These are phyloP conservation scores for Brachionichthys hirsutus DNA, from an alignment of 2,113 vertebrate genomes.

Conservation along the genomic window DNA sequence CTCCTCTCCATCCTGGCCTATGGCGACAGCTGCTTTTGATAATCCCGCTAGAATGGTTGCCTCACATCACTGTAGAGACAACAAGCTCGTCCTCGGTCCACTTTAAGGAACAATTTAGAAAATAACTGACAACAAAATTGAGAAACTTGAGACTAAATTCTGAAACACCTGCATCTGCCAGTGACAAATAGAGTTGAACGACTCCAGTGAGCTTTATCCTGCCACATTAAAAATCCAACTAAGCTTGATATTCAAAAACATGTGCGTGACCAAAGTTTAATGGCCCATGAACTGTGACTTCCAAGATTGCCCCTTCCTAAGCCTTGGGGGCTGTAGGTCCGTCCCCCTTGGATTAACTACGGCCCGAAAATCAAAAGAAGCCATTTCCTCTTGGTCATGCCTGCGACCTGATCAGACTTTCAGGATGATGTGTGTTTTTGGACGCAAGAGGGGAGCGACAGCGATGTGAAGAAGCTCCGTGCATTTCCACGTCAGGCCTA, in stretches of 20 bases:
- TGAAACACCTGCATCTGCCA: too few relatives aligned
- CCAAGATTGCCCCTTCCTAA: conserved; percentile 45
- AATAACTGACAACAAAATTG: too few relatives aligned
- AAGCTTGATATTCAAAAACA: conserved; percentile 24
- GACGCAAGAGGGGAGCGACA: conserved; percentile 11
- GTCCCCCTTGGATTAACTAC: conserved; percentile 59
- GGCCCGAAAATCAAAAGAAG: conserved; percentile 59
- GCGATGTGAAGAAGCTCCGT: conserved; percentile 11
- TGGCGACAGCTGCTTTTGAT: conserved; percentile 13
- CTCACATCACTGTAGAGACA: too few relatives aligned
- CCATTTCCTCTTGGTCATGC: conserved; percentile 65
- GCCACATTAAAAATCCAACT: conserved; percentile 3
- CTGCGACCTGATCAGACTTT: conserved; percentile 47
- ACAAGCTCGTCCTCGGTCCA: too few relatives aligned
- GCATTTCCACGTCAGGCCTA: conserved; percentile 1
- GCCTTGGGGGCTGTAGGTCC: conserved; percentile 31
- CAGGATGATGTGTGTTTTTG: conserved; percentile 73
- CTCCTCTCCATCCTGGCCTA: conserved; percentile 23
- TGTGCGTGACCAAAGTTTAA: conserved; percentile 1
- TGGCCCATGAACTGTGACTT: conserved; percentile 38
- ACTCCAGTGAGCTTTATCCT: background rate
- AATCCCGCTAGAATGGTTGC: background rate
- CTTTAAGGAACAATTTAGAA: too few relatives aligned
- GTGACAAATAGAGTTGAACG: too few relatives aligned
- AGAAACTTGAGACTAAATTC: too few relatives aligned